Evolutionary conservation across 1,140 invertebrate species (phyloP).

Genomic region (Melipona quadrifasciata): DNA sequence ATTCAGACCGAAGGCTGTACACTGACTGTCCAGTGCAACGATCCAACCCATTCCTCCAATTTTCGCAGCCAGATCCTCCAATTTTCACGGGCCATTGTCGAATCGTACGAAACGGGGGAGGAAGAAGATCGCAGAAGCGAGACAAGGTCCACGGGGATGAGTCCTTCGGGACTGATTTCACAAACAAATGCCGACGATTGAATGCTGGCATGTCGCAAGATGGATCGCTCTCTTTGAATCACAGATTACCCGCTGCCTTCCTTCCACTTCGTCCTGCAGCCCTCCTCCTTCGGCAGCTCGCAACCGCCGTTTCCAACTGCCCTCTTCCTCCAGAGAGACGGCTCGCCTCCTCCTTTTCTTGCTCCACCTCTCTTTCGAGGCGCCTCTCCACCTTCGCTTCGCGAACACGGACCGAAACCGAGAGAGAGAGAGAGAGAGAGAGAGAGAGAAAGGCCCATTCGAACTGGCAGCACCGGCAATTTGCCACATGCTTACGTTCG

Average conservation of each 20-base stretch:
- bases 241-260: constrained; percentile 76
- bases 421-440: background rate
- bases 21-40: too few species aligned
- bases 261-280: constrained; percentile 46
- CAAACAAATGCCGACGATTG: constrained; percentile 81
- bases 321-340: background rate
- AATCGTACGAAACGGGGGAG: background rate
- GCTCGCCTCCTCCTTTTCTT: constrained; percentile 49
- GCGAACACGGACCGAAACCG: background rate
- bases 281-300: constrained; percentile 31
- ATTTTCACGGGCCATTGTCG: constrained; percentile 10
- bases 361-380: constrained; percentile 54
- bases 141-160: constrained; percentile 55
- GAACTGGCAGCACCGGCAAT: constrained; percentile 70
- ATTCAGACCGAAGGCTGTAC: too few species aligned
- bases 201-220: constrained; percentile 80
- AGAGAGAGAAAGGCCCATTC: constrained; percentile 43
- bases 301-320: constrained; percentile 8
- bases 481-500: constrained; percentile 75
- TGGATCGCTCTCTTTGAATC: constrained; percentile 81
- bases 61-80: background rate
- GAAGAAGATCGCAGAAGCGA: constrained; percentile 5
- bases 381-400: constrained; percentile 67
- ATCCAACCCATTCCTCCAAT: background rate
- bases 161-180: constrained; percentile 79